Base-by-base conservation (phyloP, 2,797 vertebrate species). In the Fistularia tabacaria region DNA sequence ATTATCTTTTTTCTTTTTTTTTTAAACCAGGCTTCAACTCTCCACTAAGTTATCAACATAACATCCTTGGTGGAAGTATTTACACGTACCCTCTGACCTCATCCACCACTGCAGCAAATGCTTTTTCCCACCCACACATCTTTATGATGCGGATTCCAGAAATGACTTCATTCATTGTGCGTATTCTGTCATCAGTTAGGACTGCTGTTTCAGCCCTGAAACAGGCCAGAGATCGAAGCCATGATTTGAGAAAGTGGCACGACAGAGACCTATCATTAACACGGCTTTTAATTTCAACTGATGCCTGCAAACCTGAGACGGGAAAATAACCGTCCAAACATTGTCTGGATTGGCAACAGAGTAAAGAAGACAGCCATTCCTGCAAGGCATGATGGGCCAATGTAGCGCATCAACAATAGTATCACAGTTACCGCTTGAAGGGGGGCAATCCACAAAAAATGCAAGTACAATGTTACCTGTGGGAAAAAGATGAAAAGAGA, bases 91-190 rank as follows among this genome's bases (percentile, higher is more conserved):
- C 93, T 89, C 97, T 92, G 82, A 96, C 80, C 50, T 81, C 84
- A 69, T 87, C 79, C 66, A 98, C 92, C 58, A 97, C 87, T 0
- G 89, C 85, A 0, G 92, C 86, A 59, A 98, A 98, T 6, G 95
- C 90, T 56, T 92, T 94, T 68, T 99, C 97, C 97, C 95, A 99
- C 0, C 93, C 94, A 3, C 95, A 98, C 97, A 99, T 98, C 85
- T 98, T 99, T 71, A 99, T 98, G 57, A 99, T 95, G 58, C 94
- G 91, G 71, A 98, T 98, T 10, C 95, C 96, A 0, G 93, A 88
- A 73, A 99, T 93, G 8, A 99, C 95, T 83, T 99, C 97, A 76
- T 93, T 98, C 96, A 99, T 98, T 9, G 90, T 97, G 54, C 94
- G 91, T 76, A 99, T 97, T 64, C 97, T 90, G 54, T 77, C 76